Conservation (phyloP, 2,113 vertebrate species). For the Galemys pyrenaicus region DNA sequence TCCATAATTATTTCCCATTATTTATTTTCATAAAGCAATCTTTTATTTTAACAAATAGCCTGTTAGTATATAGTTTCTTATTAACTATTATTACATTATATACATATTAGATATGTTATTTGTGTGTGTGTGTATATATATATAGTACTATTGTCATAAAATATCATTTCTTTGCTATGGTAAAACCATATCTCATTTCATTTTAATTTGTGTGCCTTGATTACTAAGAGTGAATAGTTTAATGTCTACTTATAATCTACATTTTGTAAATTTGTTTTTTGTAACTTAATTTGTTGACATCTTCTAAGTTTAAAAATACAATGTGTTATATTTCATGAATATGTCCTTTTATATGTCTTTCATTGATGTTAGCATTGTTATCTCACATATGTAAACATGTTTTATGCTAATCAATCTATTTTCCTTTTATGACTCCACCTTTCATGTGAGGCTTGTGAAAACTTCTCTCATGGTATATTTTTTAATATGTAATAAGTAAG, state of each 20-base stretch:
- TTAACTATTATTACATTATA: neutral
- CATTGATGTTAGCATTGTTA: neutral
- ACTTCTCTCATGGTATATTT: neutral
- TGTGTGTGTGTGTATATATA: too few species aligned
- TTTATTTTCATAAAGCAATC: neutral
- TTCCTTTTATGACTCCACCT: neutral
- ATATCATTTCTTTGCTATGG: too few species aligned
- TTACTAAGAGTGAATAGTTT: neutral
- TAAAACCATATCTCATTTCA: too few species aligned
- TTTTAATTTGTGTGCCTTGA: slow-evolving; percentile 16
- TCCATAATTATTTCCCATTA: neutral
- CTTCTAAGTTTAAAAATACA: neutral
- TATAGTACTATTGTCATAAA: too few species aligned
- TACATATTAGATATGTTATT: too few species aligned
- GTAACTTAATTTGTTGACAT: neutral
- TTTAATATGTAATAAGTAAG: neutral
- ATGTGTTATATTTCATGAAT: neutral
- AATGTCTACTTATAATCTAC: neutral
- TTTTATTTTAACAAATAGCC: neutral
- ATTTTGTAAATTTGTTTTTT: slow-evolving; percentile 25
- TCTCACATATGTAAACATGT: neutral
- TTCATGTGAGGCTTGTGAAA: neutral
- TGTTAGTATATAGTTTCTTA: neutral
- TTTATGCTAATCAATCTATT: neutral
- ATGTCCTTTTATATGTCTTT: neutral